phyloP scores from a whole-genome alignment of 2,888 invertebrate species.

The Microctonus aethiopoides region DNA sequence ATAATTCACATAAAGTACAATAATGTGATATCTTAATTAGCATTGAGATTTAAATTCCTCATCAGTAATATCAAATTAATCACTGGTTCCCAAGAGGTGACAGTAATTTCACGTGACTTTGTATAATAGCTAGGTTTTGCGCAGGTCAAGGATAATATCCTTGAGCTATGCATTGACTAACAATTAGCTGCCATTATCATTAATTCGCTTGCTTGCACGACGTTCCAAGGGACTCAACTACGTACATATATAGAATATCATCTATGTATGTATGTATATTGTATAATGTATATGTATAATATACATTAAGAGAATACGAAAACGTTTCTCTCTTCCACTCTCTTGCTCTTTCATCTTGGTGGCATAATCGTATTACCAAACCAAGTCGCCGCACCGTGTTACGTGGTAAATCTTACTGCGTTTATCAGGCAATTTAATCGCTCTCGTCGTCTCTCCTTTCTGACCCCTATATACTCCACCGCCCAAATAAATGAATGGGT shows the following conservation, averaged over 20 bases:
- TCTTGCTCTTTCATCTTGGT: not conserved
- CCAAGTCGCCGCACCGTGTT: slow-evolving; percentile 6
- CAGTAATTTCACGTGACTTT: slow-evolving; percentile 32
- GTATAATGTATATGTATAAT: too few relatives aligned
- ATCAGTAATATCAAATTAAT: slow-evolving; percentile 13
- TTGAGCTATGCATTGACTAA: slow-evolving; percentile 38
- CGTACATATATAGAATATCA: too few relatives aligned
- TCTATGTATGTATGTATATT: too few relatives aligned
- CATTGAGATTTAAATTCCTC: not conserved
- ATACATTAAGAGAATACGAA: slow-evolving; percentile 30
- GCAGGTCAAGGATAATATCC: slow-evolving; percentile 20
- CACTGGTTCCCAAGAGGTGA: slow-evolving; percentile 7
- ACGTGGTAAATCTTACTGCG: slow-evolving; percentile 31
- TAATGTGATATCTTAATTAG: not conserved
- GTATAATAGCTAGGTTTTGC: slow-evolving; percentile 24
- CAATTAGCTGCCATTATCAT: slow-evolving; percentile 42
- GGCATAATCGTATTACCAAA: slow-evolving; percentile 19
- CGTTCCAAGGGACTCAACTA: slow-evolving; percentile 16
- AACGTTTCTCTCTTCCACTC: slow-evolving; percentile 15
- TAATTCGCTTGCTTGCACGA: slow-evolving; percentile 24
- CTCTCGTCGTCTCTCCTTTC: not conserved
- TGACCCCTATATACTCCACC: not conserved
- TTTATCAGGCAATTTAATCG: slow-evolving; percentile 34
- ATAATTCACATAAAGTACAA: not conserved
- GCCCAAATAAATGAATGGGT: slow-evolving; percentile 19